Evolutionary conservation across 2,113 vertebrate species (phyloP).

Genomic region (Vulpes vulpes): DNA sequence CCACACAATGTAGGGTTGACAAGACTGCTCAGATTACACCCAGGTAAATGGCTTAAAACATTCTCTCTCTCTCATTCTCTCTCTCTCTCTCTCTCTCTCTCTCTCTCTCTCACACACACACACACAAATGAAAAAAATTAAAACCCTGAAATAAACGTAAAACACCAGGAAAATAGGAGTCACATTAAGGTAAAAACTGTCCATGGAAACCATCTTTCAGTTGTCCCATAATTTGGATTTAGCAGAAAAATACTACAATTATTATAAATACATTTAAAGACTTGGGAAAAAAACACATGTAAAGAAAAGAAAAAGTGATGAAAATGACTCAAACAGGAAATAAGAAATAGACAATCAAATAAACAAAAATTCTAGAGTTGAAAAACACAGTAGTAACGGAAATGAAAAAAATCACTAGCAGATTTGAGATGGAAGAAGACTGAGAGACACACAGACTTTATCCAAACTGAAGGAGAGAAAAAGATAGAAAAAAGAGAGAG

Average conservation of each 20-base stretch:
- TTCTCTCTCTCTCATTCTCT: too few relatives aligned
- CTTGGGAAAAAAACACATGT: neutral
- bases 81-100: too few relatives aligned
- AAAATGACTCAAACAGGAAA: neutral
- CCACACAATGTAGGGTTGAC: neutral
- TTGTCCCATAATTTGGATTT: neutral
- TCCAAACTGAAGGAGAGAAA: neutral
- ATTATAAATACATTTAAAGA: neutral
- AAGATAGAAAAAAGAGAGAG: neutral
- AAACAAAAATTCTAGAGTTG: neutral
- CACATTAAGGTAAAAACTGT: neutral
- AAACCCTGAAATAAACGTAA: neutral
- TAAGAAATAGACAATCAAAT: neutral
- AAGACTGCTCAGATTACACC: neutral
- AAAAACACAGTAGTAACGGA: neutral
- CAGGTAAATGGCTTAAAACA: neutral
- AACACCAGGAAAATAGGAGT: neutral
- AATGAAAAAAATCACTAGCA: neutral
- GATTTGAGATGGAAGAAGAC: neutral
- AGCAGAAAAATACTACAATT: neutral
- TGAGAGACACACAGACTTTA: neutral
- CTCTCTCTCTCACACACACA: too few relatives aligned
- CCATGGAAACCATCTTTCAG: neutral
- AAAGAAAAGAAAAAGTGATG: neutral
- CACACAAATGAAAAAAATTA: neutral